Evolutionary conservation across 2,113 vertebrate genomes (phyloP).

Genomic region (Puntigrus tetrazona): DNA sequence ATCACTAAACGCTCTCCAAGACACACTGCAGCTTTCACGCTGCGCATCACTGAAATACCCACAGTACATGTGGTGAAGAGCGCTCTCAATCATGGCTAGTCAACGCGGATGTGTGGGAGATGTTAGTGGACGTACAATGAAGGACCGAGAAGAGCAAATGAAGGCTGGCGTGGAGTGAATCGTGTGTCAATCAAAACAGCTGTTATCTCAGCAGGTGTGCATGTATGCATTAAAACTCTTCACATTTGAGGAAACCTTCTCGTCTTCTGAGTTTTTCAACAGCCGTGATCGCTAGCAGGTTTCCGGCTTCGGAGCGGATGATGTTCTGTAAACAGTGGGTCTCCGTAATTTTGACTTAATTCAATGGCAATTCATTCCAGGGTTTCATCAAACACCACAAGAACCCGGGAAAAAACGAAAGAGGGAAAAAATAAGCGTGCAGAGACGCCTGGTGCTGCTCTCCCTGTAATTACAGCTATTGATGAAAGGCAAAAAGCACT

Average conservation of each 20-base stretch:
- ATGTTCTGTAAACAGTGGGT: slow-evolving; percentile 30
- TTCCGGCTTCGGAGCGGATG: not conserved
- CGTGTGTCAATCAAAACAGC: slow-evolving; percentile 2
- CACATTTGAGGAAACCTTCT: not conserved
- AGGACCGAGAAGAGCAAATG: slow-evolving; percentile 5
- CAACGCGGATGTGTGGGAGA: not conserved
- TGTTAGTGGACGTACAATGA: not conserved
- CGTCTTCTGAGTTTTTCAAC: not conserved
- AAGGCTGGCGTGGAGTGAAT: not conserved
- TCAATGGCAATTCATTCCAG: slow-evolving; percentile 46
- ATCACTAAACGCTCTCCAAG: not conserved
- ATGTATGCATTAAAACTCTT: slow-evolving; percentile 22
- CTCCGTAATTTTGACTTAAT: slow-evolving; percentile 46
- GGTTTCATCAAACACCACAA: slow-evolving; percentile 44
- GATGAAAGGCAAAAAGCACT: slow-evolving; percentile 70
- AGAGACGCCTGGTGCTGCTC: slow-evolving; percentile 59
- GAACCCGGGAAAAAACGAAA: slow-evolving; percentile 29
- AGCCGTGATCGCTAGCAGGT: slow-evolving; percentile 1
- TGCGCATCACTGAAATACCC: not conserved
- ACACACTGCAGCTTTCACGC: not conserved
- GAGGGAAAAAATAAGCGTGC: slow-evolving; percentile 44
- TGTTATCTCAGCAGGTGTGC: slow-evolving; percentile 34
- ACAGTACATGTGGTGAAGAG: not conserved
- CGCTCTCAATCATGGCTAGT: not conserved
- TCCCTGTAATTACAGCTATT: slow-evolving; percentile 69